Evolutionary conservation across 92 coral and sea anemone genomes (phyloP).

Genomic region (Galaxea fascicularis): DNA sequence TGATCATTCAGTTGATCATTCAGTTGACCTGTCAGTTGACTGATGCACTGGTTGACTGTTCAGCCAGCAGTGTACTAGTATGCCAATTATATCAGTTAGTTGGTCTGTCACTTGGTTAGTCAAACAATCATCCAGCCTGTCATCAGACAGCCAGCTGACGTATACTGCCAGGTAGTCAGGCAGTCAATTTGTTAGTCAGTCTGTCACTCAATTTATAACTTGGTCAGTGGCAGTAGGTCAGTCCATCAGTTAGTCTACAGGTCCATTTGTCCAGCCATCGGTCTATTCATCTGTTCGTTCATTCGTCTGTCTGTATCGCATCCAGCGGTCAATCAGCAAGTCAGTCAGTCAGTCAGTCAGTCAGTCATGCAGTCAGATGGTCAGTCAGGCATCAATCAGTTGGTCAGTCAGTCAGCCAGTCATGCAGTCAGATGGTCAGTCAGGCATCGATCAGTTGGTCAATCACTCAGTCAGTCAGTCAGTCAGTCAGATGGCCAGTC

Average conservation of each 20-base stretch:
- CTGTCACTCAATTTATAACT: background rate
- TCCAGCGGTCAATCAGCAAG: too few species aligned
- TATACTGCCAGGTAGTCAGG: background rate
- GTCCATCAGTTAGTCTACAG: background rate
- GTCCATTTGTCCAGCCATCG: too few species aligned
- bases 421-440: background rate
- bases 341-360: background rate
- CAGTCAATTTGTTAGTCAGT: background rate
- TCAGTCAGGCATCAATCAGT: background rate
- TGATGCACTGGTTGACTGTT: background rate
- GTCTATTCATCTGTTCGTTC: too few species aligned
- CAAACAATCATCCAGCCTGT: background rate
- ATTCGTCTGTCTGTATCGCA: too few species aligned
- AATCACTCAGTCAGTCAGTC: background rate
- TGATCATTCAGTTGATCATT: background rate
- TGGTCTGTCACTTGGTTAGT: background rate
- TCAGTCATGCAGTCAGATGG: background rate
- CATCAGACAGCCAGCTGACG: background rate
- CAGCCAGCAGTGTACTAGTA: background rate
- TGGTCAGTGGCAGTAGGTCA: too few species aligned
- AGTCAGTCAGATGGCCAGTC: background rate
- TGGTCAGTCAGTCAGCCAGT: background rate
- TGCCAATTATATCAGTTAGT: background rate
- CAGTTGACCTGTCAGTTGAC: too few species aligned
- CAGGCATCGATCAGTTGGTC: background rate